Percentiles rank a stretch among this genome's conserved stretches.
Conservation (phyloP, 2,888 invertebrate genomes). For the Meloe dianella region DNA sequence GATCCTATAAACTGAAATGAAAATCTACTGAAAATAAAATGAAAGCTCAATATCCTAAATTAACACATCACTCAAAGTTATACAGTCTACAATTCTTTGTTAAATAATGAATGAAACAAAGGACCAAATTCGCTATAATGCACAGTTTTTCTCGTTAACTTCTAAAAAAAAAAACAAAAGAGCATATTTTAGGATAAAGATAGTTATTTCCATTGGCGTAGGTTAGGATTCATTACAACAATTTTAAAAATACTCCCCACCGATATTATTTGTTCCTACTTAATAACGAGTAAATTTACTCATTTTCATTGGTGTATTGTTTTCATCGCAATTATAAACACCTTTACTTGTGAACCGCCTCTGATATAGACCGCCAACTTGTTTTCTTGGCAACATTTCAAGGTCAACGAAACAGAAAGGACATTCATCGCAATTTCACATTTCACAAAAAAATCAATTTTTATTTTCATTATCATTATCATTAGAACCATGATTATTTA, state of each 20-base stretch:
- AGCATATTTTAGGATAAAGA: not conserved
- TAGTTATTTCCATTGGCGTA: not conserved
- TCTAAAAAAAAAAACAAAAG: too few species aligned
- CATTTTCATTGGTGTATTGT: not conserved
- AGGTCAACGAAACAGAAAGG: constrained; percentile 41
- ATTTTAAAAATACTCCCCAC: too few species aligned
- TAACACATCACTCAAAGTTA: not conserved
- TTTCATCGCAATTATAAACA: not conserved
- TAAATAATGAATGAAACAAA: not conserved
- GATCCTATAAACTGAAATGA: not conserved
- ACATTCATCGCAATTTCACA: constrained; percentile 20
- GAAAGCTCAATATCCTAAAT: too few species aligned
- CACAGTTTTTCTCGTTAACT: not conserved
- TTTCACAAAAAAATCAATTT: not conserved
- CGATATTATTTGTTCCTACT: too few species aligned
- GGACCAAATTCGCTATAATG: not conserved
- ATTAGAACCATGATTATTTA: not conserved
- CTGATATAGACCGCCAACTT: constrained; percentile 33
- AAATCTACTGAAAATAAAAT: not conserved
- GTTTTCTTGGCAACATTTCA: constrained; percentile 39
- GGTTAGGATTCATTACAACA: not conserved
- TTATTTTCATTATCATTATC: not conserved
- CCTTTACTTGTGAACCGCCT: not conserved
- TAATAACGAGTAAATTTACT: too few species aligned
- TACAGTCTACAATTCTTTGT: not conserved